A percentile compares a stretch with the other conserved stretches of the same genome.
Evolutionary conservation across 2,113 vertebrate species (phyloP).

Genomic region (Xenus cinereus): DNA sequence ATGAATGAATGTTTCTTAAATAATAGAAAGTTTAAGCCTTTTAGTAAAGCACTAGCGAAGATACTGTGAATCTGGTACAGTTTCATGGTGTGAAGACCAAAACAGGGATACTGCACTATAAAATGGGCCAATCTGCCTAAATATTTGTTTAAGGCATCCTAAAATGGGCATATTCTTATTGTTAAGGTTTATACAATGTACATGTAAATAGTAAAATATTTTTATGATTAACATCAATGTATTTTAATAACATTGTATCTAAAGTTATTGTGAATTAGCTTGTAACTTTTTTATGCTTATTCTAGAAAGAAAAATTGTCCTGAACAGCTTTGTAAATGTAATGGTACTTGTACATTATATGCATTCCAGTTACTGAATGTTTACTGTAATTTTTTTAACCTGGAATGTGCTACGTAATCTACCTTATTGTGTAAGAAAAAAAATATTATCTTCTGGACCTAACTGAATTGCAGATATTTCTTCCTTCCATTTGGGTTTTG

Average conservation of each 20-base stretch:
- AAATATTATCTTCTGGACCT: background rate
- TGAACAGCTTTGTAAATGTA: constrained; percentile 72
- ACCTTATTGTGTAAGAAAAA: constrained; percentile 47
- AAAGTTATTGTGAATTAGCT: constrained; percentile 74
- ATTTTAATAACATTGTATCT: constrained; percentile 90
- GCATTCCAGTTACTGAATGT: constrained; percentile 76
- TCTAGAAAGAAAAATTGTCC: constrained; percentile 62
- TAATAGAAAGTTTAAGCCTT: background rate
- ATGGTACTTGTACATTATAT: constrained; percentile 65
- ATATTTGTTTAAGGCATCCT: constrained; percentile 61
- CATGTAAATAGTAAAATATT: constrained; percentile 92
- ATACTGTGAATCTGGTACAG: constrained; percentile 38
- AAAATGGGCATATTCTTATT: constrained; percentile 70
- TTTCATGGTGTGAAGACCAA: constrained; percentile 75
- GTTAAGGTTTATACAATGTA: constrained; percentile 78
- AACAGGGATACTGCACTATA: constrained; percentile 64
- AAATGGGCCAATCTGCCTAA: constrained; percentile 66
- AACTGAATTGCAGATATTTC: constrained; percentile 52
- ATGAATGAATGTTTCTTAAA: constrained; percentile 1
- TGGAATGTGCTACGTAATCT: constrained; percentile 67
- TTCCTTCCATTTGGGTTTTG: background rate
- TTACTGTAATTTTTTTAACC: constrained; percentile 72
- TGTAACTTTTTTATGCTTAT: constrained; percentile 76
- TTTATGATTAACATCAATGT: constrained; percentile 89
- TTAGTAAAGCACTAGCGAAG: background rate